phyloP scores from a whole-genome alignment of 2,888 invertebrate species.

The Papilio protenor region DNA sequence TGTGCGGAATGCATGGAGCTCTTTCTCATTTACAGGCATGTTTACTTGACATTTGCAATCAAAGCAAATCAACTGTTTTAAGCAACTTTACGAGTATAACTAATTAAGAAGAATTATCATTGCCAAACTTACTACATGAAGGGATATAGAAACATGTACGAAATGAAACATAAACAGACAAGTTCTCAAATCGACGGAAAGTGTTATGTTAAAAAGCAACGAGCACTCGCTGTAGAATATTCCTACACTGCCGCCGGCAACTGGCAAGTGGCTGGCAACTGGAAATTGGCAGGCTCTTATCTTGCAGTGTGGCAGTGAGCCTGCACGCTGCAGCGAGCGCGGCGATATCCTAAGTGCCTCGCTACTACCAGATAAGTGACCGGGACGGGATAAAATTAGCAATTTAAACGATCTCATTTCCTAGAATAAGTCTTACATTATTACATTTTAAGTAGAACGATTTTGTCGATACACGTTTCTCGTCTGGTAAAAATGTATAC shows the following conservation, averaged over 20 bases:
- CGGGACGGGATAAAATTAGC: conserved; percentile 14
- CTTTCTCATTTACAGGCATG: not conserved
- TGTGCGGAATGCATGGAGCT: not conserved
- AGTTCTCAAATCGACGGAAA: not conserved
- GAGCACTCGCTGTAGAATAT: not conserved
- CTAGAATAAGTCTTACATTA: conserved; percentile 4
- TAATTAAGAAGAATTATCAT: too few relatives aligned
- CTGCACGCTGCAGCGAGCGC: not conserved
- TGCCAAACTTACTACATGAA: not conserved
- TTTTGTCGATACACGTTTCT: not conserved
- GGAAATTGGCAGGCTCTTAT: conserved; percentile 18
- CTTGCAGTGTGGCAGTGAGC: not conserved
- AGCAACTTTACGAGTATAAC: too few relatives aligned
- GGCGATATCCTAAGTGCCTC: conserved; percentile 13
- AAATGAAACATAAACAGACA: conserved; percentile 4
- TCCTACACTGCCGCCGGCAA: not conserved
- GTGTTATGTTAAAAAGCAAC: conserved; percentile 6
- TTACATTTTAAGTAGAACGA: conserved; percentile 6
- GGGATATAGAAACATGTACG: not conserved
- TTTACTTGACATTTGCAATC: conserved; percentile 1
- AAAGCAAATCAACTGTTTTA: not conserved
- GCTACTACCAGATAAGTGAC: conserved; percentile 9
- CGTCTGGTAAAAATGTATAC: not conserved
- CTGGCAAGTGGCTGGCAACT: not conserved
- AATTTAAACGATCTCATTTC: conserved; percentile 19